Evolutionary conservation across 2,888 invertebrate species (phyloP), one percentile per base, ranked within the genome.

Genomic region (Pimpla rufipes): DNA sequence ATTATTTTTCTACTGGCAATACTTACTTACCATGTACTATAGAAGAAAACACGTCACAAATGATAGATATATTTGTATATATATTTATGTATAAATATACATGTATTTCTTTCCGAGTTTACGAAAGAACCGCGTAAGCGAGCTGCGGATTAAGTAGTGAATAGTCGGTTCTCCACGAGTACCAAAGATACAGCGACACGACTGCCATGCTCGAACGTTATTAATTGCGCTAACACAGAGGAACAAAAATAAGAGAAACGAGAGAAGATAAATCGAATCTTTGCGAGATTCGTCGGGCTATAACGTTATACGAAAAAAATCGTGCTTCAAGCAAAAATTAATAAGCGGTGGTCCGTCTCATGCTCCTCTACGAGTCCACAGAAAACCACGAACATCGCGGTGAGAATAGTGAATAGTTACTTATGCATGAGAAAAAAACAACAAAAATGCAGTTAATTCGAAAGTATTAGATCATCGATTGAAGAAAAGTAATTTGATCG

Each of bases 1-100:
- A 83, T 88, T 82, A 84, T 62, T 76, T n/a, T 78, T 68, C 85
- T 85, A 86, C 86, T 70, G 74, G 80, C 77, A 78, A 75, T 78
- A 76, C 40, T 83, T 80, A 85, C 82, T 85, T 80, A 85, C 80
- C 80, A 80, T 71, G 68, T 71, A 66, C 59, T 77, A 83, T 55
- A 64, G 81, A 81, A 79, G 78, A 79, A 67, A 84, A n/a, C 29
- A 81, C 82, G 45, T 66, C 78, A 80, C 66, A 55, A 83, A 42
- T 70, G 81, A 59, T 47, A 52, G 18, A 55, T 35, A 35, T 35
- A 35, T 35, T n/a, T 35, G 35, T 59, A 59, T 59, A 29, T 55
- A 59, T 35, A 16, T 35, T 7, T 59, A 7, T 59, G 35, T 59
- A 16, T 16, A 37, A 5, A 47, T 47, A n/a, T 47, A n/a, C n/a